phyloP scores from a whole-genome alignment of 2,888 invertebrate genomes.

The Rotaria magnacalcarata region DNA sequence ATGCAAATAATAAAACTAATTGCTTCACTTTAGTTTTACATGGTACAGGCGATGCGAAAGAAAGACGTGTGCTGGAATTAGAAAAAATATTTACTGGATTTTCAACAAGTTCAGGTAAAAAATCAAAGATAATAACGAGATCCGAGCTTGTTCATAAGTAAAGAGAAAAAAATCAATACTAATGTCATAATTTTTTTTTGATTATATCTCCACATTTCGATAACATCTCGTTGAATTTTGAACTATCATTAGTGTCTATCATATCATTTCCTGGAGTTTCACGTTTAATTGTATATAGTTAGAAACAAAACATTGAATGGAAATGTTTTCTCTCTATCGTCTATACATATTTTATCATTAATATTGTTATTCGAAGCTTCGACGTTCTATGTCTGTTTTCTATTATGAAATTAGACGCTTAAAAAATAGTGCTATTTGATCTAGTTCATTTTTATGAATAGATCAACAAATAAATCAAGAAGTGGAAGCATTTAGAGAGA shows the following conservation, averaged over 20 bases:
- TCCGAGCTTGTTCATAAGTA: no score
- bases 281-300: no score
- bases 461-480: not conserved
- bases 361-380: no score
- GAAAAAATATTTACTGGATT: slow-evolving; percentile 28
- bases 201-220: no score
- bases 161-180: no score
- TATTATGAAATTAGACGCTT: no score
- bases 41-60: not conserved
- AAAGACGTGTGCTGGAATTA: slow-evolving; percentile 15
- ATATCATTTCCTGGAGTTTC: not conserved
- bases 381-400: no score
- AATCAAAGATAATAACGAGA: no score
- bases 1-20: not conserved
- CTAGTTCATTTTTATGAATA: not conserved
- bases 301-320: no score
- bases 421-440: not conserved
- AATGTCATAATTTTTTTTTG: no score
- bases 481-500: not conserved
- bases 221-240: not conserved
- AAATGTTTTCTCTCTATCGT: no score
- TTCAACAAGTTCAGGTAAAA: slow-evolving; percentile 3
- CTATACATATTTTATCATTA: no score
- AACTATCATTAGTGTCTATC: not conserved
- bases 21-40: not conserved